Base-by-base conservation (phyloP, 2,113 vertebrate species). In the Panthera leo region DNA sequence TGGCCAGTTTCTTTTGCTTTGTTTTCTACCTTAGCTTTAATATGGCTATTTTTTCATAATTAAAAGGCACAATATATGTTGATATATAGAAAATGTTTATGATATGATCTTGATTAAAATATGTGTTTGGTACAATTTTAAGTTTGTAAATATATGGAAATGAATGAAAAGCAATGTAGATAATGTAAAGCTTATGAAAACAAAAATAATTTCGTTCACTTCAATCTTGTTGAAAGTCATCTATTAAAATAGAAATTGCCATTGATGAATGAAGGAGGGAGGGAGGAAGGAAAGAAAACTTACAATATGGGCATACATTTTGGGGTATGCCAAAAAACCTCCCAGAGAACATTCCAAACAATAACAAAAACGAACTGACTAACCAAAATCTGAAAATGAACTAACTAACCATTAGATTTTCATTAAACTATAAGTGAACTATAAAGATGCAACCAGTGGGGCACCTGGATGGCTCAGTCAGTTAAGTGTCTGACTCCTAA, bases 341-440 rank as follows among this genome's bases (percentile, higher is more conserved):
- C n/a, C 25, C 15, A 84, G 67, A 36, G 42, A 65, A 80, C 82
- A 94, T 48, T 89, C 27, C 63, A 95, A 89, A 96, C 71, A 96
- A 68, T 67, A 91, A 79, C 6, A 78, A 48, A 39, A 39, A 39
- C 39, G 39, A 39, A 39, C 39, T 39, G 39, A 39, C 39, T 70
- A 71, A 78, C 8, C 67, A 58, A 94, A 83, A 61, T 27, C 14
- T 83, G 73, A 39, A 53, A 55, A 39, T n/a, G 42, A 45, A 19
- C 21, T 65, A 65, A 83, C 14, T 42, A 78, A 29, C 42, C 34
- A 73, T 63, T 76, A 88, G 27, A 68, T 94, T 95, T 86, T 94
- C 58, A 95, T 90, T 87, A 87, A 87, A 89, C 61, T 85, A 86
- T 25, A 96, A 97, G 48, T 76, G 29, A 39, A 86, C 39, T 90